Conservation (phyloP, 2,888 invertebrate species). For the Sarcophaga variegata region DNA sequence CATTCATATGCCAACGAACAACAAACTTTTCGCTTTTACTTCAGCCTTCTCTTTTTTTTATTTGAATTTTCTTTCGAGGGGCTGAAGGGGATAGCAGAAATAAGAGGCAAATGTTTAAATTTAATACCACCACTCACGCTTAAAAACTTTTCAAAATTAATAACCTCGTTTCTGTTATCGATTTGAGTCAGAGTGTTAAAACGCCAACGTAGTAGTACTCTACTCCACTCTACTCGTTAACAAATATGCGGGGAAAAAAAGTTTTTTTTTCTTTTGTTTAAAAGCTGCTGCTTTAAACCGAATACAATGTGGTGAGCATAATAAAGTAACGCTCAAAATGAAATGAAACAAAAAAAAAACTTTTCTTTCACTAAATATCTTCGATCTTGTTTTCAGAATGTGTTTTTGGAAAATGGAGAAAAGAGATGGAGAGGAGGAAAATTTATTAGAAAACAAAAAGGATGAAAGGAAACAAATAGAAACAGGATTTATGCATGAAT, state of each 20-base stretch:
- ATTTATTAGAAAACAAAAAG: not conserved
- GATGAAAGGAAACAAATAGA: too few relatives aligned
- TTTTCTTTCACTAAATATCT: slow-evolving; percentile 20
- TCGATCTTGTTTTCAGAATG: not conserved
- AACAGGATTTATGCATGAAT: too few relatives aligned
- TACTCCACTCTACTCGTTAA: not conserved
- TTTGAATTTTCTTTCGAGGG: too few relatives aligned
- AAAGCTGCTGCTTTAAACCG: slow-evolving; percentile 19
- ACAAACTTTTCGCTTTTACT: not conserved
- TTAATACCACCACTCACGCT: not conserved
- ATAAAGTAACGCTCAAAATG: not conserved
- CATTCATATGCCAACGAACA: too few relatives aligned
- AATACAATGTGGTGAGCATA: slow-evolving; percentile 34
- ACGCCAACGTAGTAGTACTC: not conserved
- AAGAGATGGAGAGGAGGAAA: not conserved
- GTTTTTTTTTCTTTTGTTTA: not conserved
- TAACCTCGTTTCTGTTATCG: slow-evolving; percentile 12
- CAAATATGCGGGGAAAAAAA: slow-evolving; percentile 21
- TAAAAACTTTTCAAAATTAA: not conserved
- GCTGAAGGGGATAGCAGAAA: too few relatives aligned
- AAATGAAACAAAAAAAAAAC: slow-evolving; percentile 11
- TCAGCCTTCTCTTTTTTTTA: too few relatives aligned
- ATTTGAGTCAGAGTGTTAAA: not conserved
- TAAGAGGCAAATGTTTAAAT: not conserved
- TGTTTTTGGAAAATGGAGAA: not conserved